Evolutionary conservation across 2,797 vertebrate species (phyloP).

Genomic region (Oreochromis mossambicus): DNA sequence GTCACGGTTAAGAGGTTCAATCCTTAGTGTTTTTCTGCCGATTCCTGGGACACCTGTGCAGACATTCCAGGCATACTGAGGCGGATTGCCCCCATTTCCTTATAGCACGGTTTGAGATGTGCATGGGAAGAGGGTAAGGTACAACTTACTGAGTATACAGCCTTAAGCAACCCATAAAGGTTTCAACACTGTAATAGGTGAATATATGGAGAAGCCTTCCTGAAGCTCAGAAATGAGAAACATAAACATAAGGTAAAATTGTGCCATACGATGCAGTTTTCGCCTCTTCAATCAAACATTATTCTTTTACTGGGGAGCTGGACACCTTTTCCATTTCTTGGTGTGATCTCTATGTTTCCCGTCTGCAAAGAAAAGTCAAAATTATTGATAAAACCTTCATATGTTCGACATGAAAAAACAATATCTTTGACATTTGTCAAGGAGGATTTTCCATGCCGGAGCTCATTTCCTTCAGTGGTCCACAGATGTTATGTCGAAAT

Average conservation of each 20-base stretch:
- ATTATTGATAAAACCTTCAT: not conserved
- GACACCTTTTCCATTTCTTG: not conserved
- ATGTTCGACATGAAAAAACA: not conserved
- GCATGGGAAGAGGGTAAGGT: not conserved
- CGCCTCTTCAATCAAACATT: not conserved
- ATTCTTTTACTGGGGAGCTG: not conserved
- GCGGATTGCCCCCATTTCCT: slow-evolving; percentile 49
- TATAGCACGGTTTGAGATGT: not conserved
- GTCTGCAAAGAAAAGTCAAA: not conserved
- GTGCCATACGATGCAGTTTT: not conserved
- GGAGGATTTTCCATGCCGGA: not conserved
- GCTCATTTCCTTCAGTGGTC: not conserved
- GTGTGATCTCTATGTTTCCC: not conserved
- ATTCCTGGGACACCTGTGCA: slow-evolving; percentile 45
- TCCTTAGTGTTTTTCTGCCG: slow-evolving; percentile 11
- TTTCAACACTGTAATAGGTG: not conserved
- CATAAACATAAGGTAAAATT: not conserved
- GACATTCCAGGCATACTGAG: slow-evolving; percentile 65
- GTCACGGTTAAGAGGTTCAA: slow-evolving; percentile 21
- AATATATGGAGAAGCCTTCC: not conserved
- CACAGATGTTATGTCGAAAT: not conserved
- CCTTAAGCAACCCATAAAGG: not conserved
- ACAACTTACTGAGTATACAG: not conserved
- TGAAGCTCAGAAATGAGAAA: not conserved
- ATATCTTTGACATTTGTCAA: not conserved